Evolutionary conservation across 2,113 vertebrate genomes (phyloP), one percentile per base, ranked within the genome.

Genomic region (Eurystomus gularis): DNA sequence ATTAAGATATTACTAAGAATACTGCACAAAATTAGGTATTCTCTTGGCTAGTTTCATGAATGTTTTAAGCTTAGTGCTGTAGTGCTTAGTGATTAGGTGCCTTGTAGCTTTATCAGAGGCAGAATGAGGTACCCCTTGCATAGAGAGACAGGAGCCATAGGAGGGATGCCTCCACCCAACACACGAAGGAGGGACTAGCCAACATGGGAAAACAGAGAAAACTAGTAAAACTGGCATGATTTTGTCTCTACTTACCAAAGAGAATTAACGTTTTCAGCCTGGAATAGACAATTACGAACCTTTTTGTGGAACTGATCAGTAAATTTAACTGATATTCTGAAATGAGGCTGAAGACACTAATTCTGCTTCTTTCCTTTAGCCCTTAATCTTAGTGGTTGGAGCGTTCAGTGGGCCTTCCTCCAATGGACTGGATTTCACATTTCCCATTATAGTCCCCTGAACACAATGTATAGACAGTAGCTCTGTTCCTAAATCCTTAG

Each of bases 101-200:
- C 39, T 29, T 18, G 17, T 54, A 26, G 19, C 37, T 42, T 33
- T 13, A 7, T 11, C 37, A 62, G 35, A 65, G 24, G 2, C n/a
- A 76, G 39, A 17, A 23, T 18, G 35, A 62, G 17, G 26, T 25
- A 17, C 13, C 21, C 21, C 25, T 42, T 2, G 0, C 35, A 37
- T 0, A 0, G 31, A 40, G 21, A 17, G 5, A 6, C 14, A 14
- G 44, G 19, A 61, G 37, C n/a, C 4, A 2, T 7, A 29, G 37
- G 11, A 78, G 25, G 35, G 37, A 5, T 4, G 5, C 13, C n/a
- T 61, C 17, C 39, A 18, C 9, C 25, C 54, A 51, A 39, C 20
- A 18, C 29, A 10, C 13, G 1, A 1, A 57, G 21, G 17, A 52
- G 19, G 18, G 15, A 48, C 15, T 0, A 48, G 6, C 4, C 31